Evolutionary conservation across 2,888 invertebrate genomes (phyloP), one percentile per base, ranked within the genome.

Genomic region (Entomobrya proxima): DNA sequence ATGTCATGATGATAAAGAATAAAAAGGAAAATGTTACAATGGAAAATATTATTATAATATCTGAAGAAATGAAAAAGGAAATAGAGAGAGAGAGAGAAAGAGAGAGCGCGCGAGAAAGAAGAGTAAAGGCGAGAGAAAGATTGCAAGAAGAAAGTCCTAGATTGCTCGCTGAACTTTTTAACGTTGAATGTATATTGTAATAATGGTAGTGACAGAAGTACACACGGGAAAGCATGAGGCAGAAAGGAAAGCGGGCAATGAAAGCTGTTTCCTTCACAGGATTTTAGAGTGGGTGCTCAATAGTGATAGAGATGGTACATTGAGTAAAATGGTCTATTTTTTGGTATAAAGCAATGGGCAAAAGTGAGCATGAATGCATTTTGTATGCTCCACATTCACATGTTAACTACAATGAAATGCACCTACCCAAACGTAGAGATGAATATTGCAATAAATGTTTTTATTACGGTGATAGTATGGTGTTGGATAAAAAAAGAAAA

Each of bases 21-120:
- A 83, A 40, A 64, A 67, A 81, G 75, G 47, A 67, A 67, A 85
- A 85, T 85, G 78, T 72, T 84, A 77, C 72, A 84, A 74, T 84
- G 58, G 78, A 74, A 85, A 78, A 85, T 85, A 85, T 85, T 58
- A 69, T 69, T 74, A 83, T 64, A 72, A 74, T 85, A 85, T 85
- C 69, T 78, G 55, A 72, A 55, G 77, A 78, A 84, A 77, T 83
- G 67, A 76, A 83, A 67, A 37, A 30, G 77, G 76, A 83, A 47
- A 47, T 47, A 82, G 82, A 58, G 75, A 50, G 44, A 40, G 76
- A 55, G 44, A 50, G n/a, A 72, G 58, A 64, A 35, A 74, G 27
- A 47, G 74, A 67, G 67, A 21, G 24, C 47, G 32, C 47, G 50
- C 47, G 69, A 74, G 74, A 74, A 30, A 30, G 74, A 50, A 37